A percentile compares a stretch with the other conserved stretches of the same genome.
These are phyloP conservation scores for Phlogophora meticulosa DNA, from an alignment of 2,888 invertebrate species.

Conservation along the genomic window DNA sequence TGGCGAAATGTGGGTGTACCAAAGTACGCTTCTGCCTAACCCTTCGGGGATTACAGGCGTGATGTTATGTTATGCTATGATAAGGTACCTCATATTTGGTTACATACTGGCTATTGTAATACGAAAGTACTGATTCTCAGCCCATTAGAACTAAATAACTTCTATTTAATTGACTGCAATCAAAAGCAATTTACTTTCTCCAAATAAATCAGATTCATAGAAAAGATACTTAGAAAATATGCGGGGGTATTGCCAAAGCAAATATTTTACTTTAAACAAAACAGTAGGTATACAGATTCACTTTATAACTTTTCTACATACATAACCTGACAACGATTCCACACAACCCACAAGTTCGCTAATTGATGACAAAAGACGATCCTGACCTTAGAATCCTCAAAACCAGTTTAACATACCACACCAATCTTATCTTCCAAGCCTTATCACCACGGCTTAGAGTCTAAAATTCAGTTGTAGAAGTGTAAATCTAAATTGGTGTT, in stretches of 20 bases:
- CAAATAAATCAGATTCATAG: background rate
- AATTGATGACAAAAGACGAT: slow-evolving; percentile 77
- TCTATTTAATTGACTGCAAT: slow-evolving; percentile 5
- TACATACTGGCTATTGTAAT: slow-evolving; percentile 8
- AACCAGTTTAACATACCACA: slow-evolving; percentile 33
- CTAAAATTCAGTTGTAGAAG: slow-evolving; percentile 29
- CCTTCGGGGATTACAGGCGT: too few relatives aligned
- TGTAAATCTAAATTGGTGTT: slow-evolving; percentile 50
- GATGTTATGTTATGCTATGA: too few relatives aligned
- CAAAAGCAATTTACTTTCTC: background rate
- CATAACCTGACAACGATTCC: slow-evolving; percentile 67
- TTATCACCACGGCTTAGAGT: slow-evolving; percentile 56
- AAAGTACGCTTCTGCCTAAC: too few relatives aligned
- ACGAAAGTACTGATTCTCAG: slow-evolving; percentile 1
- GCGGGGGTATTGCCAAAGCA: background rate
- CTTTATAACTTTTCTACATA: slow-evolving; percentile 22
- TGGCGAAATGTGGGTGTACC: too few relatives aligned
- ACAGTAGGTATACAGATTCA: background rate
- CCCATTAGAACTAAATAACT: background rate
- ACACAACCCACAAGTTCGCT: slow-evolving; percentile 72
- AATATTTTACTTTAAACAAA: background rate
- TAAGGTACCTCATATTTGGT: too few relatives aligned
- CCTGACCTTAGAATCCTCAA: slow-evolving; percentile 74
- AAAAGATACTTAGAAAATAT: background rate
- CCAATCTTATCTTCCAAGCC: slow-evolving; percentile 10